phyloP scores from a whole-genome alignment of 2,888 invertebrate species.

The Erebia ligea region DNA sequence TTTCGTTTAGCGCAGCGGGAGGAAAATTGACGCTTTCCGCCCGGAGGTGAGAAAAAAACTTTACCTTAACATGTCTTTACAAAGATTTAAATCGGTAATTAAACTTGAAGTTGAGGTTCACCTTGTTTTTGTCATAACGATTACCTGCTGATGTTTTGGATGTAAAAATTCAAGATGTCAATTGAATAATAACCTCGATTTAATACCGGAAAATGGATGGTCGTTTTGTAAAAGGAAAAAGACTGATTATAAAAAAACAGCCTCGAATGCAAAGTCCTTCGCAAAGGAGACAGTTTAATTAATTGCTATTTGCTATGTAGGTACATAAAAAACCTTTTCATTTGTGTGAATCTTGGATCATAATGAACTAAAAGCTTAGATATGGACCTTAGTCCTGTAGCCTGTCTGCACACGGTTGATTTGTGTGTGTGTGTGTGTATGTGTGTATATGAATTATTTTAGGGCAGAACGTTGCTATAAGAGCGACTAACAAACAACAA shows the following conservation, averaged over 20 bases:
- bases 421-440: too few species aligned
- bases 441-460: too few species aligned
- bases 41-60: too few species aligned
- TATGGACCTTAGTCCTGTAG: too few species aligned
- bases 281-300: conserved; percentile 2
- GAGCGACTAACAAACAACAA: too few species aligned
- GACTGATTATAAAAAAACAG: neutral
- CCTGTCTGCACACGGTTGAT: too few species aligned
- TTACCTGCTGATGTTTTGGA: neutral
- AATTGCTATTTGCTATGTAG: too few species aligned
- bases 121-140: neutral
- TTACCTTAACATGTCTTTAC: neutral
- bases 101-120: neutral
- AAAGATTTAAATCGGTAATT: neutral
- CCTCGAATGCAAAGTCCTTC: neutral
- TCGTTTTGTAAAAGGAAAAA: conserved; percentile 3
- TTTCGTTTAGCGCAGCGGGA: too few species aligned
- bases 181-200: conserved; percentile 2
- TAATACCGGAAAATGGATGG: conserved; percentile 11
- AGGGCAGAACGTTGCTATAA: too few species aligned
- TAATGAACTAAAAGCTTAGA: too few species aligned
- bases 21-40: too few species aligned
- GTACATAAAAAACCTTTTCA: neutral
- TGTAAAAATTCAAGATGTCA: conserved; percentile 1
- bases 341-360: too few species aligned